These are phyloP conservation scores for Wasmannia auropunctata DNA, from an alignment of 1,140 invertebrate species.

Conservation along the genomic window DNA sequence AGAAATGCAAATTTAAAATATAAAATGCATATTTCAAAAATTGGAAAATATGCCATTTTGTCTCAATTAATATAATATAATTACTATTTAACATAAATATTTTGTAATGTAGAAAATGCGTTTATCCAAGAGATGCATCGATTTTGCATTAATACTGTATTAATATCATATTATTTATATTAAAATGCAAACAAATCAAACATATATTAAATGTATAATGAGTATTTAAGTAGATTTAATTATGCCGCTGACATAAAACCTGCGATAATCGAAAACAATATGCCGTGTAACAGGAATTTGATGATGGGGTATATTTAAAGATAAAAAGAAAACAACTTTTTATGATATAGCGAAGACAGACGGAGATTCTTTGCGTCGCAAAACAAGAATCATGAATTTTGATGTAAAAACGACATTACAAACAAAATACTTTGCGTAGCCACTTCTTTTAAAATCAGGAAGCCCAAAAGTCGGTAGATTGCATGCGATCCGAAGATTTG, in stretches of 20 bases:
- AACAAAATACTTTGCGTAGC: constrained; percentile 70
- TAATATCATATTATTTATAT: constrained; percentile 24
- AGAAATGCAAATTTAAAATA: background rate
- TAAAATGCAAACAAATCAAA: constrained; percentile 20
- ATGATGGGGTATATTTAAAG: constrained; percentile 30
- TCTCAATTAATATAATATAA: background rate
- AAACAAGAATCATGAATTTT: constrained; percentile 59
- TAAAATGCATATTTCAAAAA: constrained; percentile 4
- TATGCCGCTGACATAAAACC: background rate
- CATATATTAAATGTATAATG: constrained; percentile 1
- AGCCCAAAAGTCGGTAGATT: constrained; percentile 85
- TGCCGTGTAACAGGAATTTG: constrained; percentile 1
- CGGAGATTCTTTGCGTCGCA: constrained; percentile 46
- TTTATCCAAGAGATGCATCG: background rate
- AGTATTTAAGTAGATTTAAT: constrained; percentile 21
- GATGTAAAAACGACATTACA: constrained; percentile 61
- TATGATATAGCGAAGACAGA: constrained; percentile 52
- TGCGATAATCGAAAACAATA: constrained; percentile 12
- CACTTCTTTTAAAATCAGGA: constrained; percentile 72
- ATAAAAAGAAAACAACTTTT: constrained; percentile 23
- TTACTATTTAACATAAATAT: constrained; percentile 10
- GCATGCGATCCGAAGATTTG: constrained; percentile 82
- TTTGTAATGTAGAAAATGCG: background rate
- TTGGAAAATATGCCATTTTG: background rate
- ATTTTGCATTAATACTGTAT: background rate